These are phyloP conservation scores for Hirtodrosophila histrioides DNA, from an alignment of 2,888 invertebrate genomes.

Conservation along the genomic window DNA sequence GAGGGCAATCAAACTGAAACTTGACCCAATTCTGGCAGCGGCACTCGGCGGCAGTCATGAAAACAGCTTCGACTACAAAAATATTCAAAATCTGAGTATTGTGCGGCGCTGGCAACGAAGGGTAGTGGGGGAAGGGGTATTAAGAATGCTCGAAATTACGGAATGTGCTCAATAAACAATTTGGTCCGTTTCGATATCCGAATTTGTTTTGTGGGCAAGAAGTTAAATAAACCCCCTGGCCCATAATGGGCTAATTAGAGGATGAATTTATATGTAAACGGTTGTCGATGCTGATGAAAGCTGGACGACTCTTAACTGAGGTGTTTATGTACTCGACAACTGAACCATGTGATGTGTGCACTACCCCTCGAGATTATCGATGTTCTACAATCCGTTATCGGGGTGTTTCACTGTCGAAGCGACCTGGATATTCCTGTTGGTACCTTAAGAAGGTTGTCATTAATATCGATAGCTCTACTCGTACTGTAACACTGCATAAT, in stretches of 20 bases:
- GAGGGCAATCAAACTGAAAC: slow-evolving; percentile 74
- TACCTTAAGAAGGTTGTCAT: too few species aligned
- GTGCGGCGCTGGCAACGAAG: slow-evolving; percentile 19
- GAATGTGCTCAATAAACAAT: slow-evolving; percentile 53
- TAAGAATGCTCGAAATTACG: slow-evolving; percentile 24
- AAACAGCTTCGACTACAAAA: slow-evolving; percentile 52
- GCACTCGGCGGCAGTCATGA: slow-evolving; percentile 46
- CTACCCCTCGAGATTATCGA: too few species aligned
- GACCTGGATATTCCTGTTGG: too few species aligned
- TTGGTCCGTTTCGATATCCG: slow-evolving; percentile 23
- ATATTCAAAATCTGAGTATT: slow-evolving; percentile 46
- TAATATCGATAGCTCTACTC: too few species aligned
- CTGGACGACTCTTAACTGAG: neutral
- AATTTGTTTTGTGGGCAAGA: slow-evolving; percentile 16
- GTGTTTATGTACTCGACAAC: too few species aligned
- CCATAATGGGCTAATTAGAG: slow-evolving; percentile 10
- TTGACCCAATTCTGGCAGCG: slow-evolving; percentile 72
- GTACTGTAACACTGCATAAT: too few species aligned
- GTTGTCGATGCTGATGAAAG: too few species aligned
- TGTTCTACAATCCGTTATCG: too few species aligned
- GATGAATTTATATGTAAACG: neutral
- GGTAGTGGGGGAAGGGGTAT: too few species aligned
- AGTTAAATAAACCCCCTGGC: slow-evolving; percentile 10
- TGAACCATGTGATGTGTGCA: too few species aligned
- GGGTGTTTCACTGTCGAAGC: too few species aligned